Evolutionary conservation across 2,888 invertebrate species (phyloP).

Genomic region (Cenopis cana): DNA sequence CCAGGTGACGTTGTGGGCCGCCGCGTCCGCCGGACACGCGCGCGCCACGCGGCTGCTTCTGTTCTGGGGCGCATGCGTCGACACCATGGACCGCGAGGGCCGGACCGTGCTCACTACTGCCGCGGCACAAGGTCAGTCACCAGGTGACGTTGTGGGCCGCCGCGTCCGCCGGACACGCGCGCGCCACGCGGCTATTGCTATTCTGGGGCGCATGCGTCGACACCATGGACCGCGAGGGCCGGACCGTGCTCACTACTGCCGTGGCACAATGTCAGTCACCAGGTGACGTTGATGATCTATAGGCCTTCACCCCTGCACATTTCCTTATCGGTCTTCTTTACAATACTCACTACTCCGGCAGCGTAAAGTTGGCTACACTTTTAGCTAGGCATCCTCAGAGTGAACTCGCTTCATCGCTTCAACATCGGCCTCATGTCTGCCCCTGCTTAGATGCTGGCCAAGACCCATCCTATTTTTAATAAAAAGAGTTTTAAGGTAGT

Average conservation of each 20-base stretch:
- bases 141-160: constrained; percentile 97
- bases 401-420: no score
- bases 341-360: no score
- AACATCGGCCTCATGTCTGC: no score
- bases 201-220: constrained; percentile 99
- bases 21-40: constrained; percentile 96
- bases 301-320: no score
- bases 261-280: constrained; percentile 81
- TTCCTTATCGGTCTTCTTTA: no score
- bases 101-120: constrained; percentile 95
- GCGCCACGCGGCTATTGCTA: constrained; percentile 92
- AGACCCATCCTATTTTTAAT: no score
- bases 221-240: constrained; percentile 96
- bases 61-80: constrained; percentile 98
- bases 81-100: constrained; percentile 97
- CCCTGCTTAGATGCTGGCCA: no score
- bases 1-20: constrained; percentile 96
- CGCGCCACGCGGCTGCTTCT: constrained; percentile 93
- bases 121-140: constrained; percentile 74
- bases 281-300: constrained; percentile 72
- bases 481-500: no score
- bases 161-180: constrained; percentile 95
- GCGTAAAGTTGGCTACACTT: no score
- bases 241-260: constrained; percentile 94
- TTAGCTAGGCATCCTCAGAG: no score